phyloP scores from a whole-genome alignment of 2,888 invertebrate species.

The Idaea aversata region DNA sequence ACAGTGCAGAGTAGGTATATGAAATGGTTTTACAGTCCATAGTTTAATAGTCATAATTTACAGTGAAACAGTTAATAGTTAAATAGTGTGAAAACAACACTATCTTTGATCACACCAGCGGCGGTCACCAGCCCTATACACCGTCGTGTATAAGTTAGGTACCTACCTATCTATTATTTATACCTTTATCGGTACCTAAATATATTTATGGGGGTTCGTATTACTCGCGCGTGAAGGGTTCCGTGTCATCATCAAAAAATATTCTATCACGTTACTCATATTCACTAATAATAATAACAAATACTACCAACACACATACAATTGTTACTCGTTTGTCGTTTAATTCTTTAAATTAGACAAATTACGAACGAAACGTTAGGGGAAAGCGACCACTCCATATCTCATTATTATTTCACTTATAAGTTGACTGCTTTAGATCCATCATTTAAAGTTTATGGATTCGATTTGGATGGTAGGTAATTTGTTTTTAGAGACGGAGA shows the following conservation, averaged over 20 bases:
- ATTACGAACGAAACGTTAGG: constrained; percentile 36
- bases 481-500: neutral
- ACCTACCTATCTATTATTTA: too few relatives aligned
- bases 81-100: too few relatives aligned
- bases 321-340: constrained; percentile 37
- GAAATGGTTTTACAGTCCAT: too few relatives aligned
- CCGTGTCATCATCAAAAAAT: neutral
- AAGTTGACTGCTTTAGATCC: constrained; percentile 26
- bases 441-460: constrained; percentile 16
- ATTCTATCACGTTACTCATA: neutral
- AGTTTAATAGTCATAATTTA: too few relatives aligned
- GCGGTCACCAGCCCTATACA: too few relatives aligned
- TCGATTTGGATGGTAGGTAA: neutral
- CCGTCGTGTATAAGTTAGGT: too few relatives aligned
- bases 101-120: too few relatives aligned
- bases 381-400: constrained; percentile 33
- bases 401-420: constrained; percentile 38
- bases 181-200: too few relatives aligned
- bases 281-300: constrained; percentile 17
- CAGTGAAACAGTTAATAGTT: too few relatives aligned
- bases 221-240: too few relatives aligned
- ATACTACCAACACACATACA: constrained; percentile 19
- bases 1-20: too few relatives aligned
- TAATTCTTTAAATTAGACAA: constrained; percentile 55
- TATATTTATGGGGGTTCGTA: too few relatives aligned